Base-by-base conservation (phyloP, 1,140 invertebrate genomes). In the Parapsyche elsis region DNA sequence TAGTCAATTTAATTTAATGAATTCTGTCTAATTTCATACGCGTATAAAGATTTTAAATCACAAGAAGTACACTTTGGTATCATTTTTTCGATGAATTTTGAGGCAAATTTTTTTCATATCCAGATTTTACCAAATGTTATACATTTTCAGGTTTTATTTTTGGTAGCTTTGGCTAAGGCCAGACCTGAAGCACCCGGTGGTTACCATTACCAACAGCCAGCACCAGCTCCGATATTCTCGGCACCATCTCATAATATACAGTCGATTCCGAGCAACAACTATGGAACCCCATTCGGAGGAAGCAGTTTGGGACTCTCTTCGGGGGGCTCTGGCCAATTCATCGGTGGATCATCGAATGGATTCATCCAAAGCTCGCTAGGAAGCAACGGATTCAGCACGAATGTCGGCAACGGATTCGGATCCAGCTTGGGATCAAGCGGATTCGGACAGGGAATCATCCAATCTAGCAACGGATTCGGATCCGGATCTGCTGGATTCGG, bases 151-250 rank as follows among this genome's bases (percentile, higher is more conserved):
- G 70, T 83, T 86, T 90, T 90, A 83, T 87, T 87, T 85, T 90
- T 91, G 81, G 88, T 91, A 88, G 90, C 90, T 23, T 84, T 91
- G 85, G 90, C 90, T 85, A 89, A 89, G 84, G 91, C 90, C 46
- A 87, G 90, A 78, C 91, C 91, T 82, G 91, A 92, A 86, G 90
- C 91, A 49, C 80, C 80, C 44, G 10, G 19, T 83, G 90, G 90
- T 81, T 92, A 92, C 86, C 89, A 88, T 84, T 92, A 92, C 85
- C 91, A 90, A 90, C 64, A 88, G 89, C 57, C 89, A 88, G 81
- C 64, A 53, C 78, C 67, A 14, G 12, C 38, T 46, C 78, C 49
- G 9, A 21, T 23, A 2, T 19, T 24, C 24, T 26, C 57, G 38
- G 19, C 61, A 53, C 26, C 61, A 49, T 24, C 19, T 9, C 53